Base-by-base conservation (phyloP, 2,888 invertebrate genomes). In the Volucella inflata region DNA sequence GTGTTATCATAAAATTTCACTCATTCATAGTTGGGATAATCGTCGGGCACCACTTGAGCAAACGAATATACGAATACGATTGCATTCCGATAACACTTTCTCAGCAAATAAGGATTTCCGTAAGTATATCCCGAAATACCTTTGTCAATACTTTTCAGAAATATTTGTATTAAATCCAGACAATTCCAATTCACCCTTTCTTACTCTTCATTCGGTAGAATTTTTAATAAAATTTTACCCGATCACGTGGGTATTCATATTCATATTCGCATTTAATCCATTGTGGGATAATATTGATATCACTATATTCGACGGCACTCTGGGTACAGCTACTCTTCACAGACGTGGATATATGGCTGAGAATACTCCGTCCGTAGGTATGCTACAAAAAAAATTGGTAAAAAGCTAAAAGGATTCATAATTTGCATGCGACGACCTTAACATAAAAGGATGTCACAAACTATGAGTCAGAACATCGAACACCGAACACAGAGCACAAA, bases 181-280 rank as follows among this genome's bases (percentile, higher is more conserved):
- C 30, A 30, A 30, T 30, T 2, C 30, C 30, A 30, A 30, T 6
- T 30, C 6, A 6, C 6, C 30, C 30, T 30, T 30, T 30, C 30
- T 30, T 30, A 0, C 30, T 30, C 4, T 30, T 30, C 30, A 30
- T 30, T 30, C 30, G 6, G 30, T 6, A 6, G 30, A 12, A 1
- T 51, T 50, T 65, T 65, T 64, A 64, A 64, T 65, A 51, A 17
- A 12, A 30, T 40, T 21, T 40, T 12, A 51, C 53, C 44, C 38
- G 9, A 55, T 14, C 21, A 67, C 14, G 42, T 44, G 30, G 6
- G 6, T 30, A 30, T 30, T 30, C 6, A 3, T 30, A 30, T 17
- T 53, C 51, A 17, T 30, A 36, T 16, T 48, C 30, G 42, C 42
- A 53, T 44, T 30, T 12, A 21, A 42, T 14, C 67, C n/a, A 67